Base-by-base conservation (phyloP, 2,888 invertebrate genomes). In the Lingula anatina region DNA sequence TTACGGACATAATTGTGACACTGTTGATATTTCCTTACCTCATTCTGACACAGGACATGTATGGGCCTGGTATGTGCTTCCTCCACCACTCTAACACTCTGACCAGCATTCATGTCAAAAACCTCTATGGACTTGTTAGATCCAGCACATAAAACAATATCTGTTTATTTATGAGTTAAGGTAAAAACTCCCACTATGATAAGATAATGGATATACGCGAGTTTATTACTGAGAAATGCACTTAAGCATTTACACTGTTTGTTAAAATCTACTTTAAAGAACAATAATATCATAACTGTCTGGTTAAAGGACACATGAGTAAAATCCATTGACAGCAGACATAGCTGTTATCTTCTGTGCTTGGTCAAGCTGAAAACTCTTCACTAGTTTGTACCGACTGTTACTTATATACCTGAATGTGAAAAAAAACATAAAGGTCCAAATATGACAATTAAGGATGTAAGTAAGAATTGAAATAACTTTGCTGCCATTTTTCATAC, bases 281-380 rank as follows among this genome's bases (percentile, higher is more conserved):
- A n/a, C n/a, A n/a, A n/a, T n/a, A n/a, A n/a, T n/a, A n/a, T n/a
- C n/a, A n/a, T n/a, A n/a, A n/a, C n/a, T n/a, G n/a, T n/a, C n/a
- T n/a, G n/a, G n/a, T n/a, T n/a, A 45, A 63, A 70, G 65, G 69
- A 69, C 71, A 73, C 72, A 70, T 18, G 76, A 76, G 49, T 68
- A 60, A 54, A 76, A 76, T 5, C 59, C 56, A 55, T 76, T 76
- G 35, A 73, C 62, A 21, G 73, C 71, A 3, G 71, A 61, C 44
- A 73, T 53, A 15, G 70, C 64, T 3, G 74, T 69, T 20, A 76
- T 61, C 20, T 55, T 54, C 44, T 70, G 66, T 36, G 61, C 61
- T 27, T 65, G 53, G 2, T 62, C 60, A 40, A 69, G 60, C 12
- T 53, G 49, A 51, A 65, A 67, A 20, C 52, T 49, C 40, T 63